A percentile compares a stretch with the other conserved stretches of the same genome.
phyloP scores from a whole-genome alignment of 1,140 invertebrate genomes.

The Pseudomyrmex cubaensis region DNA sequence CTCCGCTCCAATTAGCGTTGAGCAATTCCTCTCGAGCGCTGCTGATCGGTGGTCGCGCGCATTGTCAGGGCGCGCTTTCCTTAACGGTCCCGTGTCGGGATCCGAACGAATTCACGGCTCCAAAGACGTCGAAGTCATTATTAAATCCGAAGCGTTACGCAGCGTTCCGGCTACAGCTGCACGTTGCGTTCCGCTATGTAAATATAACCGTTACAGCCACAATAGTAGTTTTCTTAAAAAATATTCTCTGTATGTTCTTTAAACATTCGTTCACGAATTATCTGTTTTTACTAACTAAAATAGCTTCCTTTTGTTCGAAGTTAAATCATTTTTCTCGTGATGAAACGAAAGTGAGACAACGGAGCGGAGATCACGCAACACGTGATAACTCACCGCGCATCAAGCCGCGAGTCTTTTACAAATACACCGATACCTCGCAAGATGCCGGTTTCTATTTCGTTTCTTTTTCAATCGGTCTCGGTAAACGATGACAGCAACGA shows the following conservation, averaged over 20 bases:
- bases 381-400: no score
- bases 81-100: constrained; percentile 48
- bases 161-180: constrained; percentile 4
- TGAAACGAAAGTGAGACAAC: neutral
- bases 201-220: constrained; percentile 32
- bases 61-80: constrained; percentile 43
- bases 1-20: constrained; percentile 52
- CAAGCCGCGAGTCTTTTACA: neutral
- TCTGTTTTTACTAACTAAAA: no score
- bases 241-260: no score
- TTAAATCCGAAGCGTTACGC: constrained; percentile 26
- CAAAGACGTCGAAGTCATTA: constrained; percentile 12
- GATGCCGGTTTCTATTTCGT: constrained; percentile 14
- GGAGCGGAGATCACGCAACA: neutral
- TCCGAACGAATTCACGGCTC: constrained; percentile 31
- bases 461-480: constrained; percentile 9
- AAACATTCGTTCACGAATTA: no score
- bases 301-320: no score
- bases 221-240: no score
- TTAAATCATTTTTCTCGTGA: no score
- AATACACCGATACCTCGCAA: constrained; percentile 17
- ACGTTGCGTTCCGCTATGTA: constrained; percentile 29
- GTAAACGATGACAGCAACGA: constrained; percentile 29
- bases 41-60: neutral
- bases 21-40: constrained; percentile 27